Percentiles rank a stretch among this genome's conserved stretches.
Conservation (phyloP, 2,113 vertebrate species). For the Cromileptes altivelis region DNA sequence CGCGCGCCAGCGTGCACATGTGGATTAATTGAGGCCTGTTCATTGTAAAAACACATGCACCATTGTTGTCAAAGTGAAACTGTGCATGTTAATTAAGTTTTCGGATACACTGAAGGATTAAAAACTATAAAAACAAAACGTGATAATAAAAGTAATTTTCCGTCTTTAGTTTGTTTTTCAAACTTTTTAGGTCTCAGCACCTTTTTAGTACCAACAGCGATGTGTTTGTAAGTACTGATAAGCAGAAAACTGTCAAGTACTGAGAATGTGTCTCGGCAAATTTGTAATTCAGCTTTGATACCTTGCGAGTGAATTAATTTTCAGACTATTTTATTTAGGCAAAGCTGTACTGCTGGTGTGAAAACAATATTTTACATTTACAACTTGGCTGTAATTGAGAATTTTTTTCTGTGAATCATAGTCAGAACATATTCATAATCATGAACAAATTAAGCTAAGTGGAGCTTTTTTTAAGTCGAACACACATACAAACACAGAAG, state of each 20-base stretch:
- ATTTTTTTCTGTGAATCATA: neutral
- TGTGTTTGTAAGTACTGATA: neutral
- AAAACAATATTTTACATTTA: neutral
- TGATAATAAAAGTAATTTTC: neutral
- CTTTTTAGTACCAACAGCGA: neutral
- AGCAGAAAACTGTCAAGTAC: neutral
- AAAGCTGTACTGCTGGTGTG: neutral
- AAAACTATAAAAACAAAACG: neutral
- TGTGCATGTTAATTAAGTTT: too few relatives aligned
- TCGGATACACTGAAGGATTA: too few relatives aligned
- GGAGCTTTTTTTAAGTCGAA: neutral
- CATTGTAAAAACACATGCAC: too few relatives aligned
- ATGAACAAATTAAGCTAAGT: neutral
- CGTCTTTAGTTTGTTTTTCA: neutral
- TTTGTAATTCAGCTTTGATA: neutral
- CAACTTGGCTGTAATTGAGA: neutral
- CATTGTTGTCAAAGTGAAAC: too few relatives aligned
- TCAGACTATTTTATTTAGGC: neutral
- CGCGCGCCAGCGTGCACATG: neutral
- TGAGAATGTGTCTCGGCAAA: neutral
- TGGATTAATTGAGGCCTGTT: too few relatives aligned
- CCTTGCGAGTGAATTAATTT: neutral
- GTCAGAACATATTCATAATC: neutral
- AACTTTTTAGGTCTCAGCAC: neutral
- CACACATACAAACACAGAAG: neutral